Percentiles rank a stretch among this genome's conserved stretches.
These are phyloP conservation scores for Tenthredo scrophulariae DNA, from an alignment of 2,888 invertebrate species.

Conservation along the genomic window DNA sequence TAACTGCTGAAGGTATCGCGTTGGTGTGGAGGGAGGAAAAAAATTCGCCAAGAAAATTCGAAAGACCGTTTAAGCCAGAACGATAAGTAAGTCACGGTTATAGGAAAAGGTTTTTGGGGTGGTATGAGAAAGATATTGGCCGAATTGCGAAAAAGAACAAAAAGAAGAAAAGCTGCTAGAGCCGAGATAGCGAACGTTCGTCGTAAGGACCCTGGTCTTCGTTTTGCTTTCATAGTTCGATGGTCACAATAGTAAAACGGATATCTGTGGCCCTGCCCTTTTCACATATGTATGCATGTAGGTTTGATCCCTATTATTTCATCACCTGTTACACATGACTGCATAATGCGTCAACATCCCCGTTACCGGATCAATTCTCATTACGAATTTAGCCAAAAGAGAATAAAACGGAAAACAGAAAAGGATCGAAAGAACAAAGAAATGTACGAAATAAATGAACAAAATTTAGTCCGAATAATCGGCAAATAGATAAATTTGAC, in stretches of 20 bases:
- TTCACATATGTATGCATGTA: background rate
- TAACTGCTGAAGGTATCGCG: background rate
- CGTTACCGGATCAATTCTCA: too few relatives aligned
- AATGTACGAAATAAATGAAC: background rate
- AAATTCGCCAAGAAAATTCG: background rate
- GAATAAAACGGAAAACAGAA: background rate
- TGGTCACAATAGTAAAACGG: slow-evolving; percentile 25
- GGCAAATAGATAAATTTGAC: background rate
- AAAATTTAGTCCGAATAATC: background rate
- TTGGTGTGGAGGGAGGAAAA: too few relatives aligned
- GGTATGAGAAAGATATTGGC: slow-evolving; percentile 25
- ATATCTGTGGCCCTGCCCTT: slow-evolving; percentile 1
- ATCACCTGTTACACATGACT: background rate
- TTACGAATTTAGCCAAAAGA: background rate
- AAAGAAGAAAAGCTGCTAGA: slow-evolving; percentile 6
- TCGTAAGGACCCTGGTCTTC: slow-evolving; percentile 34
- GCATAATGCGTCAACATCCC: background rate
- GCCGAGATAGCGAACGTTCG: slow-evolving; percentile 39
- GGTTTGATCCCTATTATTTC: background rate
- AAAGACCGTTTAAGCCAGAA: slow-evolving; percentile 17
- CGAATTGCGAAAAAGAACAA: slow-evolving; percentile 41
- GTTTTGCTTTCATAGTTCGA: slow-evolving; percentile 38
- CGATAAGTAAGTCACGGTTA: slow-evolving; percentile 44
- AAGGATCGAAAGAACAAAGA: background rate
- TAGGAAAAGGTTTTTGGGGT: background rate